Conservation (phyloP, 2,113 vertebrate species). For the Pygoscelis adeliae region DNA sequence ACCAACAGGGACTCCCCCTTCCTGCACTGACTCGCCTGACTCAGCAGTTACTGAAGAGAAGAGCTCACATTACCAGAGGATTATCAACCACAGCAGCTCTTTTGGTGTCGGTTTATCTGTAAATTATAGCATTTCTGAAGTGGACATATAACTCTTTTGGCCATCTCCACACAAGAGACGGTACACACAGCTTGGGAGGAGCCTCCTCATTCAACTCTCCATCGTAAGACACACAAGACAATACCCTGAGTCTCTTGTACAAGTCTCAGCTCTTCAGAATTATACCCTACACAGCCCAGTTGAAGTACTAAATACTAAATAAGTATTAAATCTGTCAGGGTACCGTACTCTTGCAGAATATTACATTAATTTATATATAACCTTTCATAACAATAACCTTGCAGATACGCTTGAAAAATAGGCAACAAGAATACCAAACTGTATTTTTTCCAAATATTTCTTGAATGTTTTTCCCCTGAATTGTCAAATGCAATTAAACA, state of each 20-base stretch:
- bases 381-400: not conserved
- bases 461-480: not conserved
- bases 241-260: not conserved
- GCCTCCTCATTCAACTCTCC: not conserved
- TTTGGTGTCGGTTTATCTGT: not conserved
- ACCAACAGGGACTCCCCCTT: not conserved
- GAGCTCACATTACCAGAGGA: not conserved
- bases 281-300: not conserved
- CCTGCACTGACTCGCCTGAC: not conserved
- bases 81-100: not conserved
- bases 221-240: not conserved
- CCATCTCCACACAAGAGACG: not conserved
- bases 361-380: not conserved
- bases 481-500: not conserved
- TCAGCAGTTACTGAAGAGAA: not conserved
- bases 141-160: not conserved
- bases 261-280: not conserved
- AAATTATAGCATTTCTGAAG: not conserved
- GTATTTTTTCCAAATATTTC: not conserved
- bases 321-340: not conserved
- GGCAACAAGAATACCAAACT: not conserved
- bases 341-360: not conserved
- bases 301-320: not conserved
- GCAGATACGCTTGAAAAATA: not conserved
- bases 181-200: not conserved